Evolutionary conservation across 2,113 vertebrate genomes (phyloP).

Genomic region (Apodemus speciosus): DNA sequence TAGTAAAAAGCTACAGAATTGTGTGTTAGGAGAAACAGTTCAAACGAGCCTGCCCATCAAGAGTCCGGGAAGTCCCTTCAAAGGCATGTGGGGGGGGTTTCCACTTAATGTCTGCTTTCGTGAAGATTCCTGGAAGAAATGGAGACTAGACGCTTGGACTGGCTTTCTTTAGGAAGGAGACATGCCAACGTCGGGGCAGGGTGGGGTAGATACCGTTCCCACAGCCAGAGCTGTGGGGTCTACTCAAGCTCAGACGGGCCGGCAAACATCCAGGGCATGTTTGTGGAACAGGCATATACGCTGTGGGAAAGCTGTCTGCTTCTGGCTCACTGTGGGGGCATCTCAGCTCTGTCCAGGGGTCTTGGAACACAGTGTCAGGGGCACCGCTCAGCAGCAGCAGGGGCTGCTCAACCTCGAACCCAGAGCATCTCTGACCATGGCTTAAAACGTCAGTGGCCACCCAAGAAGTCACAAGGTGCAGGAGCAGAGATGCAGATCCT

Average conservation of each 20-base stretch:
- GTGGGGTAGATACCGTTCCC: neutral
- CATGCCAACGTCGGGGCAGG: neutral
- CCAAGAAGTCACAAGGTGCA: neutral
- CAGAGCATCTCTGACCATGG: neutral
- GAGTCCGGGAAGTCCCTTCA: neutral
- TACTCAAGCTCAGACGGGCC: neutral
- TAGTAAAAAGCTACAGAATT: neutral
- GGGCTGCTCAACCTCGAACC: neutral
- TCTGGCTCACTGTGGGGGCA: neutral
- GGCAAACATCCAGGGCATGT: neutral
- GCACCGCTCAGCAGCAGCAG: rapidly evolving
- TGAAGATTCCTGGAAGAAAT: neutral
- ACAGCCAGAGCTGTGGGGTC: neutral
- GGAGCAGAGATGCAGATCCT: neutral
- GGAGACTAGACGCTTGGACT: neutral
- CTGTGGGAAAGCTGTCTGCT: neutral
- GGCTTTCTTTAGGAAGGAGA: neutral
- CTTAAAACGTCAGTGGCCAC: neutral
- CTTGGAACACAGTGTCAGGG: too few relatives aligned
- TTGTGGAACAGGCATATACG: neutral
- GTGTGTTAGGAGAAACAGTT: neutral
- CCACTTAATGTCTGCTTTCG: neutral
- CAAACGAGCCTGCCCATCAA: neutral
- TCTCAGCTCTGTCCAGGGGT: neutral
- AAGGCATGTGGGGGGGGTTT: neutral